Conservation (phyloP, 2,888 invertebrate genomes). For the Arctia plantaginis region DNA sequence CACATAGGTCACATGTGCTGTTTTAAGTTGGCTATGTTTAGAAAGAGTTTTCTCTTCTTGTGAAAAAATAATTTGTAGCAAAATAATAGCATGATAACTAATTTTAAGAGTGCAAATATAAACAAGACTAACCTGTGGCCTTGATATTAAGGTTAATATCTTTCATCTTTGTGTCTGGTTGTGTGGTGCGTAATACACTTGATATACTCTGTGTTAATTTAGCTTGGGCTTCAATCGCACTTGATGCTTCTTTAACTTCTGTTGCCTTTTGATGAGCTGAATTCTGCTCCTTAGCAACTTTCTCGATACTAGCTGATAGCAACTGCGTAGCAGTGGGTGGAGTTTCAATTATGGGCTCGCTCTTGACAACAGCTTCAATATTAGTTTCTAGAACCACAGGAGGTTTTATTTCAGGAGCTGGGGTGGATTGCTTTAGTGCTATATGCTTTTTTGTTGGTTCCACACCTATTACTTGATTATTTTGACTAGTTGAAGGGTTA, state of each 20-base stretch:
- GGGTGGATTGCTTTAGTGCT: conserved; percentile 53
- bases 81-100: not conserved
- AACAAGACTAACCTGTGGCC: conserved; percentile 69
- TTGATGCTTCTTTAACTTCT: conserved; percentile 68
- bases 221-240: conserved; percentile 79
- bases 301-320: conserved; percentile 79
- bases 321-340: conserved; percentile 75
- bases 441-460: conserved; percentile 60
- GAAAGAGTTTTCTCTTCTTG: not conserved
- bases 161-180: conserved; percentile 79
- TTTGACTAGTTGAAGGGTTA: conserved; percentile 79
- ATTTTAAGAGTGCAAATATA: not conserved
- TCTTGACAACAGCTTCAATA: conserved; percentile 61
- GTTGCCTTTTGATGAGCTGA: conserved; percentile 47
- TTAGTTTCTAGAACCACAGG: conserved; percentile 53
- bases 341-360: conserved; percentile 60
- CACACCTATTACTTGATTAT: conserved; percentile 62
- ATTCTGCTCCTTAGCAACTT: conserved; percentile 72
- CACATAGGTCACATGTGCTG: not conserved
- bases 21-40: not conserved
- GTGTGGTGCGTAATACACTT: conserved; percentile 72
- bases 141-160: conserved; percentile 81
- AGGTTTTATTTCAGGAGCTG: conserved; percentile 58
- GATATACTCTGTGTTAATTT: conserved; percentile 81
- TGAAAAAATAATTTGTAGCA: not conserved